Conservation (phyloP, 2,797 vertebrate species). For the Sebastes matsubarae region DNA sequence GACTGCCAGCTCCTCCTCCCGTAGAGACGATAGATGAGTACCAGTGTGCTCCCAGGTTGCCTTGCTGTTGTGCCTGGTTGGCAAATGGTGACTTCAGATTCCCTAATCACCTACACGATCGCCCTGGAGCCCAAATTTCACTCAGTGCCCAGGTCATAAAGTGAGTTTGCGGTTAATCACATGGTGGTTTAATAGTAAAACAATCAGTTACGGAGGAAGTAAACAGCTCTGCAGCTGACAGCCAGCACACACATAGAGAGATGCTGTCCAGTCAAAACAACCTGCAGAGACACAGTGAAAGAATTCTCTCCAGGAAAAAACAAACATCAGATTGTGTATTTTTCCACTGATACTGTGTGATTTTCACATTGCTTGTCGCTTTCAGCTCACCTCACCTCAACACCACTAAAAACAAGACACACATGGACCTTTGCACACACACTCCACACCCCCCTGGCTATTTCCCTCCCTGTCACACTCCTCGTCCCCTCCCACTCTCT, state of each 20-base stretch:
- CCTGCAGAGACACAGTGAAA: constrained; percentile 38
- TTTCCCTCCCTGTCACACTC: constrained; percentile 47
- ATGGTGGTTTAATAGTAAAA: constrained; percentile 40
- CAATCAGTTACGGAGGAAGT: constrained; percentile 42
- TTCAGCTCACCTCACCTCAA: neutral
- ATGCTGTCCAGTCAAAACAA: constrained; percentile 67
- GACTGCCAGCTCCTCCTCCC: constrained; percentile 17
- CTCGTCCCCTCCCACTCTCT: constrained; percentile 61
- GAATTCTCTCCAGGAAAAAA: constrained; percentile 42
- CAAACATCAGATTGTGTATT: constrained; percentile 24
- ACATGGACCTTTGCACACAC: constrained; percentile 32
- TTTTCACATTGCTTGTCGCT: constrained; percentile 38
- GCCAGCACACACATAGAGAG: constrained; percentile 56
- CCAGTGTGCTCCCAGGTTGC: neutral
- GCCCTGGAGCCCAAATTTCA: neutral
- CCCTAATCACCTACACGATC: neutral
- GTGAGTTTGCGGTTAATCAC: constrained; percentile 32
- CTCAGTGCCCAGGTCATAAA: constrained; percentile 17
- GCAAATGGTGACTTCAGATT: constrained; percentile 3
- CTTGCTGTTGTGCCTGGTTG: neutral
- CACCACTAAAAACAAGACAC: constrained; percentile 31
- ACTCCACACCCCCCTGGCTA: constrained; percentile 34
- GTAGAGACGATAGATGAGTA: neutral
- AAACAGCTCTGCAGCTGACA: constrained; percentile 40
- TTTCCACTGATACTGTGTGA: constrained; percentile 37